phyloP scores from a whole-genome alignment of 2,888 invertebrate species.

The Horisme vitalbata region DNA sequence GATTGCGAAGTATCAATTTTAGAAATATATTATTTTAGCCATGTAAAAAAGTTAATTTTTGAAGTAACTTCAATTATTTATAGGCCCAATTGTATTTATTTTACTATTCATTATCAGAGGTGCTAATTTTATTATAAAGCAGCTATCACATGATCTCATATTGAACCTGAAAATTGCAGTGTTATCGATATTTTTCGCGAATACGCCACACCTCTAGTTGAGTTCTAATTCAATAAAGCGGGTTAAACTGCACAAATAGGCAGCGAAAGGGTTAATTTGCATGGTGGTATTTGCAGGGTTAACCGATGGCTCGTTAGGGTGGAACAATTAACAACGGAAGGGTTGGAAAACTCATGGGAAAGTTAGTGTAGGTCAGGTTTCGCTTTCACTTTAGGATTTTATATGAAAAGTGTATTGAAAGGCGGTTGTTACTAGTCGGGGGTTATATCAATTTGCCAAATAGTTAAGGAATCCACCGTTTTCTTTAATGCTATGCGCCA shows the following conservation, averaged over 20 bases:
- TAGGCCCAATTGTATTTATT: too few relatives aligned
- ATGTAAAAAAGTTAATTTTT: too few relatives aligned
- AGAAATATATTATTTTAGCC: too few relatives aligned
- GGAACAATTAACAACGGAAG: slow-evolving; percentile 68
- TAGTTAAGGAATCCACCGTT: too few relatives aligned
- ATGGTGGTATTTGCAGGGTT: slow-evolving; percentile 76
- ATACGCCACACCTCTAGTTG: slow-evolving; percentile 42
- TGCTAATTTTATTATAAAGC: too few relatives aligned
- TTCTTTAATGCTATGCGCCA: too few relatives aligned
- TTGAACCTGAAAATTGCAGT: background rate
- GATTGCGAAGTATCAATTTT: too few relatives aligned
- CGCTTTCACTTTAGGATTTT: slow-evolving; percentile 29
- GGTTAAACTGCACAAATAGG: slow-evolving; percentile 74
- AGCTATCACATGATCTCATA: background rate
- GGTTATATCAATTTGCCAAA: too few relatives aligned
- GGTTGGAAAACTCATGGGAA: slow-evolving; percentile 74
- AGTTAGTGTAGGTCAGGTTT: slow-evolving; percentile 71
- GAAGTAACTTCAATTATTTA: too few relatives aligned
- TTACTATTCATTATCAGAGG: too few relatives aligned
- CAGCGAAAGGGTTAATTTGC: slow-evolving; percentile 82
- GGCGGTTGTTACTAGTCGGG: too few relatives aligned
- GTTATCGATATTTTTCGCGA: slow-evolving; percentile 3
- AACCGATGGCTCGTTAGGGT: slow-evolving; percentile 80
- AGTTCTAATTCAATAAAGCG: slow-evolving; percentile 78
- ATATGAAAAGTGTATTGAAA: slow-evolving; percentile 21